Base-by-base conservation (phyloP, 1,140 invertebrate genomes). In the Tetraneura akinire region DNA sequence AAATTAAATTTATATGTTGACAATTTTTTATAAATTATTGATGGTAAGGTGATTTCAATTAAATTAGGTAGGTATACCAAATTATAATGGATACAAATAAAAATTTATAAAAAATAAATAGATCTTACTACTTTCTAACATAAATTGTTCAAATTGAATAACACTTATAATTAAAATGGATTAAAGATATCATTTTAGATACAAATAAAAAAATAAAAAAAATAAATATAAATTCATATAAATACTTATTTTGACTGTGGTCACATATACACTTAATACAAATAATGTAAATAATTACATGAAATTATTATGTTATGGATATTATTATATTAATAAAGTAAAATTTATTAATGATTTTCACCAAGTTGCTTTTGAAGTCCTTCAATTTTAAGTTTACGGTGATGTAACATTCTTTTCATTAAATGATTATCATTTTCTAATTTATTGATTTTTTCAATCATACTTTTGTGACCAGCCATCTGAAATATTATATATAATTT, bases 361-460 rank as follows among this genome's bases (percentile, higher is more conserved):
- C 18, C 42, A 47, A 78, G n/a, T 78, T 62, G 74, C 4, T 78
- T 78, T 78, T 78, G 55, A 78, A 78, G 74, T 42, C 47, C 55
- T 78, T 78, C 74, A 1, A 78, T 78, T 62, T 78, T 78, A 45
- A 26, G 8, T 60, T 78, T 78, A 18, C 74, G 74, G n/a, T 60
- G 29, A 60, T 78, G 74, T 45, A 78, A 47, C 55, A 78, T 78
- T n/a, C 47, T 62, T 45, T 78, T 78, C 74, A 78, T 78, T n/a
- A 78, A 14, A 13, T 26, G 16, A 26, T 47, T 78, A 26, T 78
- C 74, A 18, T 78, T 78, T 16, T 78, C 74, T 18, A 78, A 26
- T 47, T 78, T 78, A 26, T 14, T 9, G 14, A 78, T 78, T 78
- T 62, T 78, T 26, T 62, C 73, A 11, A 9, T 62, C 32, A 57